A percentile compares a stretch with the other conserved stretches of the same genome.
Conservation (phyloP, 2,888 invertebrate species). For the Himalopsyche tibetana region DNA sequence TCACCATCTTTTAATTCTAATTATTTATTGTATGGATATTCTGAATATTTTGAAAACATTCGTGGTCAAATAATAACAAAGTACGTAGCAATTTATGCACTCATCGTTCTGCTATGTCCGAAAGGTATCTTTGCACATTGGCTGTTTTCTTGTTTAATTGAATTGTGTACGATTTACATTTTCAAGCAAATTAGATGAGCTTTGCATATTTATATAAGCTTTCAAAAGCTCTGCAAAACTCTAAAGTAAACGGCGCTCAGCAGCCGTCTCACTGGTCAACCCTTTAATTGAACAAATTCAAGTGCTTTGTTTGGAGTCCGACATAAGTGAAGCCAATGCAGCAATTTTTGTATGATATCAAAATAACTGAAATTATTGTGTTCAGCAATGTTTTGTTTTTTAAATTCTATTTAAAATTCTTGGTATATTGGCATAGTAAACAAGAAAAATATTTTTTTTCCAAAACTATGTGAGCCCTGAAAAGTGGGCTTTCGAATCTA, state of each 20-base stretch:
- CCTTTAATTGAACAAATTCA: not conserved
- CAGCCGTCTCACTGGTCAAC: not conserved
- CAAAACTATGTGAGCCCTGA: no score
- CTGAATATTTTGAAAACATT: not conserved
- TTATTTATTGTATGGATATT: no score
- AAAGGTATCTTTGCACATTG: not conserved
- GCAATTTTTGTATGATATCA: no score
- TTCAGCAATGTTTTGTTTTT: no score
- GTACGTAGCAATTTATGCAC: not conserved
- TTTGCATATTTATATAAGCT: slow-evolving; percentile 34
- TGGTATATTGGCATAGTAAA: no score
- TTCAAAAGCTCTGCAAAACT: slow-evolving; percentile 14
- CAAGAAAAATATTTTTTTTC: no score
- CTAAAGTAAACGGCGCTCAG: not conserved
- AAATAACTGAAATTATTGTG: no score
- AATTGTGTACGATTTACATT: slow-evolving; percentile 1
- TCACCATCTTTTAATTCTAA: no score
- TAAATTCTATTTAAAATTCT: no score
- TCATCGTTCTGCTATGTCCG: not conserved
- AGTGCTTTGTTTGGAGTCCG: no score
- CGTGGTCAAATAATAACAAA: not conserved
- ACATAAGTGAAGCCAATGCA: no score
- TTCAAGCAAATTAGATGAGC: slow-evolving; percentile 24
- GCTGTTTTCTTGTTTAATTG: slow-evolving; percentile 20
- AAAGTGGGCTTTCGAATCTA: no score